phyloP scores from a whole-genome alignment of 2,797 vertebrate genomes.

The Rhadinocentrus ornatus region DNA sequence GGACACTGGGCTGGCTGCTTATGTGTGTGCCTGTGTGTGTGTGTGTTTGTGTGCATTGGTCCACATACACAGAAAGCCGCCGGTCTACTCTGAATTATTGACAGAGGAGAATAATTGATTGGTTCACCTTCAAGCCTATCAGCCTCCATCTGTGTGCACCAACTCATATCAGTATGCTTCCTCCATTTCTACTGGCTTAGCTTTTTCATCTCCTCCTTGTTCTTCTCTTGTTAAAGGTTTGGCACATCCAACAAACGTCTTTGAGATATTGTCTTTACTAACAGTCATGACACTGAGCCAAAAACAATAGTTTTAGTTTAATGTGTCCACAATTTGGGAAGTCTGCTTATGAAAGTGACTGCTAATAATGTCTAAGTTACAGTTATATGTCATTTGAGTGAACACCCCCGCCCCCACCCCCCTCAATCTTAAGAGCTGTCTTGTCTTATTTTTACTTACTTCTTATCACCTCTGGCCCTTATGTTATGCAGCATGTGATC shows the following conservation, averaged over 20 bases:
- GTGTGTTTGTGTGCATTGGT: slow-evolving; percentile 43
- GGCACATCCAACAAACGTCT: background rate
- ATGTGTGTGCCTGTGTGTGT: slow-evolving; percentile 27
- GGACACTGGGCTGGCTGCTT: slow-evolving; percentile 54
- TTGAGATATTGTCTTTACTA: background rate
- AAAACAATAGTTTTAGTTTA: background rate
- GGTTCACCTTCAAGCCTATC: slow-evolving; percentile 82
- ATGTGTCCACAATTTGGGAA: background rate
- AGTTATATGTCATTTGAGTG: background rate
- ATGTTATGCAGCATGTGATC: slow-evolving; percentile 61
- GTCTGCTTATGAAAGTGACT: background rate
- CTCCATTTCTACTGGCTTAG: slow-evolving; percentile 38
- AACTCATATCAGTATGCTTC: slow-evolving; percentile 66
- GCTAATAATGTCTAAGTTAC: background rate
- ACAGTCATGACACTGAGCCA: background rate
- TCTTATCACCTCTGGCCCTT: slow-evolving; percentile 33
- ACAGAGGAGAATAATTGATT: slow-evolving; percentile 83
- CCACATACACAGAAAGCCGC: slow-evolving; percentile 44
- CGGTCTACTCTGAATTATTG: slow-evolving; percentile 82
- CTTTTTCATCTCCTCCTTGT: slow-evolving; percentile 15
- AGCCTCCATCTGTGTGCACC: slow-evolving; percentile 70
- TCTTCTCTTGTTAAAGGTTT: slow-evolving; percentile 6
- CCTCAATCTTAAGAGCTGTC: background rate
- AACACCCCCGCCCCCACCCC: background rate
- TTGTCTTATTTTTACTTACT: slow-evolving; percentile 3